Conservation (phyloP, 2,797 vertebrate genomes). For the Thamnophis elegans region DNA sequence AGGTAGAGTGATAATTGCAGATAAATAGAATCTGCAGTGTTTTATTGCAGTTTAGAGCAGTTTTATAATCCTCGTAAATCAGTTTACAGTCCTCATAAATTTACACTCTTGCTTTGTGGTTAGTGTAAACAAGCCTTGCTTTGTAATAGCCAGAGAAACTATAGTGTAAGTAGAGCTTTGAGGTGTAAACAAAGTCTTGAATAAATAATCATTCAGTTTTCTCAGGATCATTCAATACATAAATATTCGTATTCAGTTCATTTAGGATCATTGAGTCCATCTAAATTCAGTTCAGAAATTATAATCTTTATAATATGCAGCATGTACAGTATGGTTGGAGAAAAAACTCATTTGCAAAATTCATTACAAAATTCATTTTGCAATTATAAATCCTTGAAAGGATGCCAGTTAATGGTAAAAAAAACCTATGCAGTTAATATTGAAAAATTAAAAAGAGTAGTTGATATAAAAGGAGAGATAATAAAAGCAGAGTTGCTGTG, state of each 20-base stretch:
- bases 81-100: background rate
- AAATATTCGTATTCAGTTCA: background rate
- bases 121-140: background rate
- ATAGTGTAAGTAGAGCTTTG: background rate
- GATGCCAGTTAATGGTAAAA: background rate
- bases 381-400: background rate
- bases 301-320: background rate
- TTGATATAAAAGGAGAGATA: background rate
- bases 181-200: background rate
- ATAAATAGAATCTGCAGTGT: background rate
- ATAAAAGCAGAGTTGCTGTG: background rate
- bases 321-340: background rate
- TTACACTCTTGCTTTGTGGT: background rate
- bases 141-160: background rate
- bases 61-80: background rate
- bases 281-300: background rate
- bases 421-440: background rate
- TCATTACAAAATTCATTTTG: background rate
- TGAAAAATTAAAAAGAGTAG: background rate
- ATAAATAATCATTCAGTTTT: background rate
- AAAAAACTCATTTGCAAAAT: background rate
- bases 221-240: background rate
- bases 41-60: background rate
- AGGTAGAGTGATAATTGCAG: background rate
- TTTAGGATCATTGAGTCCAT: background rate